Conservation (phyloP, 2,888 invertebrate genomes). For the Sinhomidia bicolor region DNA sequence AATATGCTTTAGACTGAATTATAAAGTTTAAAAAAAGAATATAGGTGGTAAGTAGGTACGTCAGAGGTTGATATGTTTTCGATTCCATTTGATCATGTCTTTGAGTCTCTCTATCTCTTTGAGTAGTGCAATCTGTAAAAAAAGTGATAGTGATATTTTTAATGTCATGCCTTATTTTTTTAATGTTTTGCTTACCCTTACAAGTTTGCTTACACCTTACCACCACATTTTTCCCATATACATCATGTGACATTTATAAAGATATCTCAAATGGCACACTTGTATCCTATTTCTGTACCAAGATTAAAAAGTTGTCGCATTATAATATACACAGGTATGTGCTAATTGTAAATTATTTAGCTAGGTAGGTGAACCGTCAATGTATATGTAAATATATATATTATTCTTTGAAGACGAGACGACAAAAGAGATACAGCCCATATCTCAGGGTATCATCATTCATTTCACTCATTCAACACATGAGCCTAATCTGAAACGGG, state of each 20-base stretch:
- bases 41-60: neutral
- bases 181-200: neutral
- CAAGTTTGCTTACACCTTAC: neutral
- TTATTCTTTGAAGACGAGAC: neutral
- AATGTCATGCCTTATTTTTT: slow-evolving; percentile 24
- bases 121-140: neutral
- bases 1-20: too few relatives aligned
- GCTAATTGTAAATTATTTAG: neutral
- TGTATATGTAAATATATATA: neutral
- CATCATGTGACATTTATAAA: slow-evolving; percentile 1
- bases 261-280: slow-evolving; percentile 17
- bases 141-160: slow-evolving; percentile 28
- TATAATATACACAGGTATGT: too few relatives aligned
- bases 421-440: neutral
- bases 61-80: neutral
- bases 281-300: slow-evolving; percentile 4
- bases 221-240: neutral
- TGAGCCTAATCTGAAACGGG: neutral
- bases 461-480: slow-evolving; percentile 4
- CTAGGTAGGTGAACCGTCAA: neutral
- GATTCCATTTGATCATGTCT: neutral
- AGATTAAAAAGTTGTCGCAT: neutral
- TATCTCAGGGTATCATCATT: slow-evolving; percentile 9
- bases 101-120: too few relatives aligned
- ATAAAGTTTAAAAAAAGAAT: neutral